Conservation (phyloP, 2,888 invertebrate genomes). For the Scaptomyza caliginosa region DNA sequence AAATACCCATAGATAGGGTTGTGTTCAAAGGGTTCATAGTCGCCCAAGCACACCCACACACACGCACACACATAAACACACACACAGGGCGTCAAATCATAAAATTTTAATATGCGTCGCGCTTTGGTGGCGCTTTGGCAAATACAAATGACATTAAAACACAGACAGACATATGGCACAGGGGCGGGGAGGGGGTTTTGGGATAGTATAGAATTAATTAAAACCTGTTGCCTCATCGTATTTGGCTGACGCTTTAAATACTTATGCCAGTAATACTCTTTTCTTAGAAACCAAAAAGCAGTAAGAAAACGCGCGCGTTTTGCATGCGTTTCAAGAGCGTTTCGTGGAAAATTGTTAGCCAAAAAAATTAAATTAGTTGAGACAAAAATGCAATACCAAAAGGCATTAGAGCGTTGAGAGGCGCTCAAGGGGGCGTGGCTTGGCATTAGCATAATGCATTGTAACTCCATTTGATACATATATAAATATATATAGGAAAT, state of each 20-base stretch:
- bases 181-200: not conserved
- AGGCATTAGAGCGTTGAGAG: conserved; percentile 67
- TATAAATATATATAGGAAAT: conserved; percentile 40
- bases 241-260: not conserved
- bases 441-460: conserved; percentile 47
- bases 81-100: conserved; percentile 40
- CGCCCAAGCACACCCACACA: conserved; percentile 24
- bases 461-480: conserved; percentile 16
- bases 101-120: conserved; percentile 45
- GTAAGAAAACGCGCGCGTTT: conserved; percentile 7
- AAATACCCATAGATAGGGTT: conserved; percentile 3
- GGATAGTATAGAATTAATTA: conserved; percentile 21
- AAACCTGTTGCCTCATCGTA: conserved; percentile 38
- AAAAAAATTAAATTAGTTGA: conserved; percentile 31
- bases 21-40: conserved; percentile 16
- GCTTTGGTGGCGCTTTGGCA: conserved; percentile 2
- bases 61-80: conserved; percentile 24
- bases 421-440: conserved; percentile 1
- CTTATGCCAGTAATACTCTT: not conserved
- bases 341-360: conserved; percentile 1
- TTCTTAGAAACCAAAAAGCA: not conserved
- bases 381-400: conserved; percentile 41
- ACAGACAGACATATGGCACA: not conserved
- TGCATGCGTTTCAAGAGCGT: conserved; percentile 32
- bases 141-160: conserved; percentile 19